Evolutionary conservation across 1,140 invertebrate genomes (phyloP), one percentile per base, ranked within the genome.

Genomic region (Nomia melanderi): DNA sequence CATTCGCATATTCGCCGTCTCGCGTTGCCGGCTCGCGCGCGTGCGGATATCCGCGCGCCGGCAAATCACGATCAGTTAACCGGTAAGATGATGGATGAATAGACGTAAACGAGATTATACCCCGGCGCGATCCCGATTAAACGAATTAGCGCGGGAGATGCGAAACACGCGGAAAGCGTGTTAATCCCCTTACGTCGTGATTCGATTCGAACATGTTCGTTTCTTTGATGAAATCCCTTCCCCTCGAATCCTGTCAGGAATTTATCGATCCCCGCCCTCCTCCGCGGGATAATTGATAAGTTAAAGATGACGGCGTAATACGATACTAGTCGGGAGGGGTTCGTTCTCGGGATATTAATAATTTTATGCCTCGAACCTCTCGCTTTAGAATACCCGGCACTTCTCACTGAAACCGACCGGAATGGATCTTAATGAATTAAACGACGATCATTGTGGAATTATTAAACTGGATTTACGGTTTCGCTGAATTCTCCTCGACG

Each of bases 1-100:
- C 78, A 84, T 84, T 84, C 83, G 78, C 67, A 78, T 81, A 84
- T 84, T 84, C 75, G 77, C 82, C 67, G 78, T 83, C 67, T 69
- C 74, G 65, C 65, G 74, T 71, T 82, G n/a, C n/a, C n/a, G n/a
- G n/a, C n/a, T 14, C 14, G 70, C 70, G n/a, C 78, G 60, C 5
- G 14, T 5, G 27, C 80, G 80, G 12, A 79, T 75, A 80, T 54
- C 53, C 25, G 1, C 57, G 59, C 57, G n/a, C 27, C 23, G 53
- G 63, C 59, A 54, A 81, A 69, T 75, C 76, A 73, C 57, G 82
- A 84, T 84, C 76, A 33, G 76, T 70, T 73, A 63, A n/a, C 50
- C 41, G n/a, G 65, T 53, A 54, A 71, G 75, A 84, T 85, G 83
- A 85, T 85, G 76, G 83, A 85, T 80, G 65, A 80, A 77, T 81